phyloP scores from a whole-genome alignment of 2,113 vertebrate species.

The Python bivittatus region DNA sequence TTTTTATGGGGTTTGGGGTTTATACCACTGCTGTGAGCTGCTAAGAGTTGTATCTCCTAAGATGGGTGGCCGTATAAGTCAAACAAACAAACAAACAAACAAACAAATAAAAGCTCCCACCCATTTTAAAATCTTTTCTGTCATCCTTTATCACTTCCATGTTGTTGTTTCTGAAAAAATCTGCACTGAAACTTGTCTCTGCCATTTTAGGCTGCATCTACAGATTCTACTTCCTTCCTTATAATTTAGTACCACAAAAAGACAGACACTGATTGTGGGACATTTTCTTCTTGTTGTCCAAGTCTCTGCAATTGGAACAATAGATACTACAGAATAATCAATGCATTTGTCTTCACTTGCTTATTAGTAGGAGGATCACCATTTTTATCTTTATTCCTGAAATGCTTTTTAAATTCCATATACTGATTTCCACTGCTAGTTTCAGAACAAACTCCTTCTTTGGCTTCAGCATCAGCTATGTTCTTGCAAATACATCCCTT shows the following conservation, averaged over 20 bases:
- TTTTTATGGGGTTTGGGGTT: neutral
- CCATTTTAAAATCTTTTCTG: neutral
- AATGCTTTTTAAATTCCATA: neutral
- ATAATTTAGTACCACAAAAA: neutral
- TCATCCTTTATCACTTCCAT: neutral
- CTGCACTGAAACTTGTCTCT: neutral
- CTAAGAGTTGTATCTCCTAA: neutral
- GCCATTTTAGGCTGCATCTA: neutral
- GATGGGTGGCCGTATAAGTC: too few relatives aligned
- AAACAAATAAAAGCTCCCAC: too few relatives aligned
- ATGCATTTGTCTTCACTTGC: neutral
- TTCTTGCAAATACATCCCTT: too few relatives aligned
- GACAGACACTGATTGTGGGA: neutral
- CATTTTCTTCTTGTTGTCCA: neutral
- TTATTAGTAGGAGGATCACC: neutral
- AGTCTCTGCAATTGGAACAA: neutral
- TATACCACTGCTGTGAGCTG: neutral
- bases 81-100: too few relatives aligned
- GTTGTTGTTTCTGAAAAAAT: neutral
- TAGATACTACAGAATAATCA: neutral
- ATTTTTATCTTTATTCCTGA: neutral
- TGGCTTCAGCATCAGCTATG: too few relatives aligned
- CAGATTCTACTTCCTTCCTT: neutral
- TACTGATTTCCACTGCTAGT: neutral
- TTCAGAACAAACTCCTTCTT: too few relatives aligned